These are phyloP conservation scores for Crematogaster levior DNA, from an alignment of 2,888 invertebrate genomes.

Conservation along the genomic window DNA sequence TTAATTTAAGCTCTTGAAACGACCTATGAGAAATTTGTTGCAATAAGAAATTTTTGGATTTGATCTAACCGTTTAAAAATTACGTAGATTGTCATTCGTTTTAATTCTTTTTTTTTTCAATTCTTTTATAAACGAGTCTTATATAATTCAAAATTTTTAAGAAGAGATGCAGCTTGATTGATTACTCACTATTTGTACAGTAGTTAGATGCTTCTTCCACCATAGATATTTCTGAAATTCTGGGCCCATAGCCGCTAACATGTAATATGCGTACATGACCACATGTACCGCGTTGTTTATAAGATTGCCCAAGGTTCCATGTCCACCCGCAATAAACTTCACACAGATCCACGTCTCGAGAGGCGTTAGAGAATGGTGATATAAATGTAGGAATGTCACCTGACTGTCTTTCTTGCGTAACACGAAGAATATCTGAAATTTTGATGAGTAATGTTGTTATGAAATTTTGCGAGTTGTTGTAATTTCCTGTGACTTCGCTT, in stretches of 20 bases:
- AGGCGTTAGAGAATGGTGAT: constrained; percentile 93
- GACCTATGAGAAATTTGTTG: not conserved
- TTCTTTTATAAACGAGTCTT: not conserved
- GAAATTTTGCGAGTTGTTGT: not conserved
- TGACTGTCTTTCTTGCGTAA: constrained; percentile 94
- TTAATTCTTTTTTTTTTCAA: not conserved
- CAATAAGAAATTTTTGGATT: not conserved
- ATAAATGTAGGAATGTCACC: constrained; percentile 93
- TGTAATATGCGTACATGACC: constrained; percentile 95
- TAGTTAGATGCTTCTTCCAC: constrained; percentile 96
- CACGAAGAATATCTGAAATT: constrained; percentile 90
- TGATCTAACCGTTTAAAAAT: not conserved
- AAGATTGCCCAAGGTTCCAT: constrained; percentile 95
- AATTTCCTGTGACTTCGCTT: constrained; percentile 33
- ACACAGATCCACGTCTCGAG: constrained; percentile 93
- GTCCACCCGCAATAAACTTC: constrained; percentile 93
- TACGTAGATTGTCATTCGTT: not conserved
- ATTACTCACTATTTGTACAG: constrained; percentile 92
- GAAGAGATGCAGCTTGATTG: not conserved
- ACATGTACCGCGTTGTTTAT: constrained; percentile 95
- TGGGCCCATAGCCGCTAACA: constrained; percentile 94
- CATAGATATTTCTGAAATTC: constrained; percentile 94
- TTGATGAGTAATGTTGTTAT: constrained; percentile 25
- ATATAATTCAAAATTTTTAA: too few relatives aligned
- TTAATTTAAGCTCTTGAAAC: not conserved